phyloP scores from a whole-genome alignment of 2,888 invertebrate genomes.

The Pseudoips prasinana region DNA sequence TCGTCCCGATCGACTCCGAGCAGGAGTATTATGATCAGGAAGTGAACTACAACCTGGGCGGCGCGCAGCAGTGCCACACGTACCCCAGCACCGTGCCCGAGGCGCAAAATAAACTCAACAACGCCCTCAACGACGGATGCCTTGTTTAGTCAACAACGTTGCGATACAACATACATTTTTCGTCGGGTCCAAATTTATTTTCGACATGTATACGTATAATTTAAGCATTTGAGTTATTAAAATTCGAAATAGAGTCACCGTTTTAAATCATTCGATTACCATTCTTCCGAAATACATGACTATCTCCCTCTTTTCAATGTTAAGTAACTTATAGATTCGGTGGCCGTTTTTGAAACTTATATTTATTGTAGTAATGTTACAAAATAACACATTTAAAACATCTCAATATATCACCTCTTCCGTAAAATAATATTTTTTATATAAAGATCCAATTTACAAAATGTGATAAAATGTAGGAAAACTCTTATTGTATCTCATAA shows the following conservation, averaged over 20 bases:
- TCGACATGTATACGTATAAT: conserved; percentile 72
- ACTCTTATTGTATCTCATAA: conserved; percentile 30
- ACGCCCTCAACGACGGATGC: conserved; percentile 83
- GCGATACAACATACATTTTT: conserved; percentile 35
- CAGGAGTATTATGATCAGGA: conserved; percentile 79
- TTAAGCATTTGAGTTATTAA: conserved; percentile 57
- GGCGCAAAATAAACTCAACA: conserved; percentile 73
- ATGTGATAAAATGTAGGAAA: conserved; percentile 32
- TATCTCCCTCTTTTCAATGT: conserved; percentile 26
- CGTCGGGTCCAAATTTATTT: conserved; percentile 72
- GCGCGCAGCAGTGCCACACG: conserved; percentile 78
- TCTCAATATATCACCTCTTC: conserved; percentile 8
- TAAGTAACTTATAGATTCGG: conserved; percentile 24
- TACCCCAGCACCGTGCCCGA: conserved; percentile 71
- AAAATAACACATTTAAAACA: conserved; percentile 12
- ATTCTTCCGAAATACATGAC: conserved; percentile 25
- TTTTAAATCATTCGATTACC: conserved; percentile 40
- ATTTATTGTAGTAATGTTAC: conserved; percentile 22
- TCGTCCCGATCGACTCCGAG: conserved; percentile 80
- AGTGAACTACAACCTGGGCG: conserved; percentile 72
- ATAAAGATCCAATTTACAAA: conserved; percentile 15
- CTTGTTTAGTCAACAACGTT: conserved; percentile 73
- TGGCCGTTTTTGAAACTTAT: conserved; percentile 28
- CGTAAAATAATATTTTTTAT: conserved; percentile 15
- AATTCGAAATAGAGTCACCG: conserved; percentile 75